Evolutionary conservation across 2,797 vertebrate genomes (phyloP), one percentile per base, ranked within the genome.

Genomic region (Spondyliosoma cantharus): DNA sequence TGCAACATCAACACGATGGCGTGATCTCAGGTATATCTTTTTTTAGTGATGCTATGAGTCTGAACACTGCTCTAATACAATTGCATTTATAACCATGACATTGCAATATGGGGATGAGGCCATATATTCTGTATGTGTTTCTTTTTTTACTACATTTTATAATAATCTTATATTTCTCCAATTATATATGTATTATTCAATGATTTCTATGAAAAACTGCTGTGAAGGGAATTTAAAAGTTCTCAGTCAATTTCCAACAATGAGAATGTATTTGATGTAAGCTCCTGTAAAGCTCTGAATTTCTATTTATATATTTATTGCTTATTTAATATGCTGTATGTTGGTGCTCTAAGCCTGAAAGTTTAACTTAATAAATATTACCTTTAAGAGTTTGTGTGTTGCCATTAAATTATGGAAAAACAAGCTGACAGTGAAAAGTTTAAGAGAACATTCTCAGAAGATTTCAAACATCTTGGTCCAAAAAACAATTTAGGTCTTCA

Each of bases 221-320:
- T 69, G 78, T 76, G 67, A 80, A 86, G 16, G 24, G 5, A 56
- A 45, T 68, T 43, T 58, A 22, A 64, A 82, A 49, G 77, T 90
- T 91, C 76, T 90, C 79, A 59, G 9, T 27, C 3, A 22, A 46
- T 74, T 54, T 2, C 3, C 3, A 75, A 29, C 13, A 49, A 48
- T 64, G 60, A 46, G n/a, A 76, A 82, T 76, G 42, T 76, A 58
- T 70, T 68, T 66, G 1, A 70, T 68, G 27, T 83, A 70, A 81
- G 62, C 22, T 75, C 52, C 6, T 74, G 2, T 53, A 63, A 59
- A 56, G 20, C 14, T 64, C 29, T 71, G 32, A 71, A 64, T 75
- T 43, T 78, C 0, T 86, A 86, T 89, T 90, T 87, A 87, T 82
- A 15, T 86, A 91, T 92, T 87, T 92, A 89, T 86, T 86, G 42